phyloP scores from a whole-genome alignment of 2,888 invertebrate species.

The Nineta flava region DNA sequence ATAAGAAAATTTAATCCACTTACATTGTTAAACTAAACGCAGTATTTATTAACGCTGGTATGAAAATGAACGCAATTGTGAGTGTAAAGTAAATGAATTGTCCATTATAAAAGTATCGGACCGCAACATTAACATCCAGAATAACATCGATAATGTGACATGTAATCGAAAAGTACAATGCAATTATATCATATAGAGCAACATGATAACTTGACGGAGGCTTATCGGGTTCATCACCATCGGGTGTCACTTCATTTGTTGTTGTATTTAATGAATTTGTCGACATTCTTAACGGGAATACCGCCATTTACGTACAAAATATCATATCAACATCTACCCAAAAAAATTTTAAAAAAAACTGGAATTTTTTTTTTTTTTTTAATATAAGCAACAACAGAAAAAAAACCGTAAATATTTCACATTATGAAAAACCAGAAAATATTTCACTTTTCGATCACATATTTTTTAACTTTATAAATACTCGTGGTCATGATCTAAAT shows the following conservation, averaged over 20 bases:
- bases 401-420: no score
- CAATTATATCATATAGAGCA: conserved; percentile 1
- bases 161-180: conserved; percentile 33
- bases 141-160: conserved; percentile 53
- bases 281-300: neutral
- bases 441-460: no score
- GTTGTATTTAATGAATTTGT: neutral
- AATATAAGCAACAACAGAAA: no score
- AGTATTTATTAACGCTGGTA: conserved; percentile 61
- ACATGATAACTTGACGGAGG: conserved; percentile 3
- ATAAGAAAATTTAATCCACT: conserved; percentile 19
- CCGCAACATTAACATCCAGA: conserved; percentile 52
- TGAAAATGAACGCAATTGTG: conserved; percentile 51
- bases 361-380: no score
- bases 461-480: no score
- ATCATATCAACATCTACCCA: no score
- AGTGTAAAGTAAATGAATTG: conserved; percentile 45
- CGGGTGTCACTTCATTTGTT: neutral
- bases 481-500: no score
- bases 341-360: no score
- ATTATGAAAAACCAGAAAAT: no score
- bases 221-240: conserved; percentile 4
- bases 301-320: neutral
- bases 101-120: conserved; percentile 39
- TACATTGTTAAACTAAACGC: conserved; percentile 59